These are phyloP conservation scores for Hylaea fasciaria DNA, from an alignment of 2,888 invertebrate genomes.

Conservation along the genomic window DNA sequence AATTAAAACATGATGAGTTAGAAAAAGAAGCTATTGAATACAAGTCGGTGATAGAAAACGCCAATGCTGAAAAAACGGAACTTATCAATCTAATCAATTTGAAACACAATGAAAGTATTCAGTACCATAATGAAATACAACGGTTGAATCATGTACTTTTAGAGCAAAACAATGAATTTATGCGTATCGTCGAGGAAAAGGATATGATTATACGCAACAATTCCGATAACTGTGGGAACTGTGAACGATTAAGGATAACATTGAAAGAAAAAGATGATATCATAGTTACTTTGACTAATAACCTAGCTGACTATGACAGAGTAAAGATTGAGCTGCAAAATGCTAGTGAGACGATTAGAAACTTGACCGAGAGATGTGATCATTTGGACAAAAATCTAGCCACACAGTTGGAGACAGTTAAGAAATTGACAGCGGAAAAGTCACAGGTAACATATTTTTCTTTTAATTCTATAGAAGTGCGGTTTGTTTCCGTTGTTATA, in stretches of 20 bases:
- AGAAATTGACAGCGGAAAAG: constrained; percentile 87
- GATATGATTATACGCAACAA: constrained; percentile 53
- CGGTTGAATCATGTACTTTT: constrained; percentile 87
- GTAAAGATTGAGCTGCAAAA: constrained; percentile 79
- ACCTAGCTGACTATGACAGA: constrained; percentile 58
- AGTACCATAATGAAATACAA: constrained; percentile 94
- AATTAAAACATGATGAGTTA: constrained; percentile 51
- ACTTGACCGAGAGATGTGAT: constrained; percentile 88
- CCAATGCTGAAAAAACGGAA: constrained; percentile 86
- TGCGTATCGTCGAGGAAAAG: constrained; percentile 65
- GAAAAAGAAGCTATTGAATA: constrained; percentile 63
- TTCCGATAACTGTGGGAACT: constrained; percentile 57
- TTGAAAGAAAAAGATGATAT: constrained; percentile 75
- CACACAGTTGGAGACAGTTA: constrained; percentile 87
- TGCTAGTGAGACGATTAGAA: constrained; percentile 83
- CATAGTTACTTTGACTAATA: constrained; percentile 64
- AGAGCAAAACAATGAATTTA: constrained; percentile 78
- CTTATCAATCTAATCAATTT: constrained; percentile 89
- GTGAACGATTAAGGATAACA: constrained; percentile 60
- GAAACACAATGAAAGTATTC: constrained; percentile 93
- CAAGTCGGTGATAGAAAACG: constrained; percentile 60
- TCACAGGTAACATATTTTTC: constrained; percentile 61
- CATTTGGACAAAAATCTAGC: constrained; percentile 87
- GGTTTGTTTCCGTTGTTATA: too few species aligned
- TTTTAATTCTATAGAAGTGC: neutral